Percentiles rank a stretch among this genome's conserved stretches.
phyloP scores from a whole-genome alignment of 2,113 vertebrate species.

The Colius striatus region DNA sequence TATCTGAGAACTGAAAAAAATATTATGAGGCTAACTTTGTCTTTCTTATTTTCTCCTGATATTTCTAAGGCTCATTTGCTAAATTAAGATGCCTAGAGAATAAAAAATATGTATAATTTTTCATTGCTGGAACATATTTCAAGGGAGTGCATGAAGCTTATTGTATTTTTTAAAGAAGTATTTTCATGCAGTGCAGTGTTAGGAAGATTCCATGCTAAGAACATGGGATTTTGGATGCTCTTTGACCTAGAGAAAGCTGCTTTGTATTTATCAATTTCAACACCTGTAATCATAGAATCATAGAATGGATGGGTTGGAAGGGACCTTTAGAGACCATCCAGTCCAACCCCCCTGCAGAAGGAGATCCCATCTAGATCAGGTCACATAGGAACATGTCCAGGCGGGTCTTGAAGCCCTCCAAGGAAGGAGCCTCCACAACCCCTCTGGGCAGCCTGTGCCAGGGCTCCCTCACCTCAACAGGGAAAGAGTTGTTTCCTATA shows the following conservation, averaged over 20 bases:
- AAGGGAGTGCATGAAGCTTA: background rate
- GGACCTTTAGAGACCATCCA: too few relatives aligned
- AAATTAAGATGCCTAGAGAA: background rate
- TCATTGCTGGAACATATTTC: background rate
- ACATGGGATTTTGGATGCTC: background rate
- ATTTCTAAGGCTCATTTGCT: constrained; percentile 12
- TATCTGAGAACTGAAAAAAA: constrained; percentile 5
- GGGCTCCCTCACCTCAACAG: too few relatives aligned
- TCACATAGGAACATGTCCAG: too few relatives aligned
- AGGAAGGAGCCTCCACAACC: too few relatives aligned
- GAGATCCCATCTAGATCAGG: too few relatives aligned
- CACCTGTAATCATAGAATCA: too few relatives aligned
- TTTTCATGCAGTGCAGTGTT: background rate
- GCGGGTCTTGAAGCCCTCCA: too few relatives aligned
- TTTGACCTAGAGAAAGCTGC: background rate
- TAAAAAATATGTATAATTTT: background rate
- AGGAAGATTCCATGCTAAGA: background rate
- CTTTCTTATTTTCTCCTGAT: background rate
- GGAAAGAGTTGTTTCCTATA: too few relatives aligned
- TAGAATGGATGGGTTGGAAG: too few relatives aligned
- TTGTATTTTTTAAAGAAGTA: background rate
- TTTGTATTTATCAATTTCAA: background rate
- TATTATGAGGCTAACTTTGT: background rate
- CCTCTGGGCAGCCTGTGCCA: too few relatives aligned
- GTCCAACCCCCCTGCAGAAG: too few relatives aligned